Evolutionary conservation across 2,797 vertebrate genomes (phyloP).

Genomic region (Amblyraja radiata): DNA sequence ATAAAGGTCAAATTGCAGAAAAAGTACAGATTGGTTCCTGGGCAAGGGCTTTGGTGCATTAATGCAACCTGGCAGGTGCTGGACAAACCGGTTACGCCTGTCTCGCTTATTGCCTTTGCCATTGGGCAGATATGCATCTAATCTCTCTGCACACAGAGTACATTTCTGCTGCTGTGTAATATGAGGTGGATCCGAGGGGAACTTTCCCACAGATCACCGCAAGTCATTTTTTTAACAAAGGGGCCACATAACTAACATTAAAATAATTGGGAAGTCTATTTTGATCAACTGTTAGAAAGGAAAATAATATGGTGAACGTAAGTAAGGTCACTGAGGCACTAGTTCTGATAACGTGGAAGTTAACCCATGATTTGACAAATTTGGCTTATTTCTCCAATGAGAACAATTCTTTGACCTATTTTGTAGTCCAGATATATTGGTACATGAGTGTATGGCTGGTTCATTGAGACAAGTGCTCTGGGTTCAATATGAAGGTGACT

Average conservation of each 20-base stretch:
- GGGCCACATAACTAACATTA: background rate
- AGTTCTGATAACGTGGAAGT: background rate
- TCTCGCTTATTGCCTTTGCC: constrained; percentile 3
- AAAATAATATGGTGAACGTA: background rate
- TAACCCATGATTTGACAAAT: background rate
- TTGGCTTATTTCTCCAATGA: background rate
- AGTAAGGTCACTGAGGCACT: background rate
- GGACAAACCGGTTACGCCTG: constrained; percentile 1
- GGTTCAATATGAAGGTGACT: background rate
- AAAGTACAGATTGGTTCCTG: background rate
- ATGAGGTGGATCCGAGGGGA: background rate
- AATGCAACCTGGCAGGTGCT: constrained; percentile 36
- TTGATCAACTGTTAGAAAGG: background rate
- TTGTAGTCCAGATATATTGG: background rate
- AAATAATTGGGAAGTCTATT: background rate
- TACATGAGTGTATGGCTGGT: background rate
- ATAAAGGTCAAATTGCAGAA: constrained; percentile 6
- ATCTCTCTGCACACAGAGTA: background rate
- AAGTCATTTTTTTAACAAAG: background rate
- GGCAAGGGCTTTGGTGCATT: background rate
- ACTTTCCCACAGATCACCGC: background rate
- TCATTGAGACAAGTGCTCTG: background rate
- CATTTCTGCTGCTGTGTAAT: background rate
- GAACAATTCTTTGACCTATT: background rate
- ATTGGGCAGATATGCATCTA: constrained; percentile 22